Evolutionary conservation across 2,113 vertebrate genomes (phyloP).

Genomic region (Colinus virginianus): DNA sequence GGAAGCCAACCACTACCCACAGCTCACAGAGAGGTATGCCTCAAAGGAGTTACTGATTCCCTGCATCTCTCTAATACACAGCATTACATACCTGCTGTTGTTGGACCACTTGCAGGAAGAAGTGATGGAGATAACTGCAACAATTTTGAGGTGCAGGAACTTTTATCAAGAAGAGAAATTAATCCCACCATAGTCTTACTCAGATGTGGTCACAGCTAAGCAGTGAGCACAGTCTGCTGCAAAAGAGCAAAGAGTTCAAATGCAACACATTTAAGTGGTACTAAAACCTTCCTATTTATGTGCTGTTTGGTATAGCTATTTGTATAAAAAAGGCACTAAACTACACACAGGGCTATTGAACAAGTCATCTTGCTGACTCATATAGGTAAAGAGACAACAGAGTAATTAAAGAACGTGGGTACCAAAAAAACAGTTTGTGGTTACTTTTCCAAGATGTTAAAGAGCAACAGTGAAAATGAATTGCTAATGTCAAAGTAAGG

Average conservation of each 20-base stretch:
- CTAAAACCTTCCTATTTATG: not conserved
- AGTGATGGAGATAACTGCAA: not conserved
- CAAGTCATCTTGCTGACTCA: slow-evolving; percentile 70
- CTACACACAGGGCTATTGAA: slow-evolving; percentile 57
- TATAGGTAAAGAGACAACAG: slow-evolving; percentile 51
- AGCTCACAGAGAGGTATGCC: not conserved
- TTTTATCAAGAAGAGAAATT: not conserved
- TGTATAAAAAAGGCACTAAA: slow-evolving; percentile 16
- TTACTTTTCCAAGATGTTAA: slow-evolving; percentile 52
- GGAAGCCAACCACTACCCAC: not conserved
- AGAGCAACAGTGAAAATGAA: slow-evolving; percentile 23
- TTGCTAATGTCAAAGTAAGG: not conserved
- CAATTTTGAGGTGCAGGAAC: not conserved
- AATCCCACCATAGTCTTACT: not conserved
- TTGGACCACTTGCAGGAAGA: not conserved
- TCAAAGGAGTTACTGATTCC: slow-evolving; percentile 33
- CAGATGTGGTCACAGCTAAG: slow-evolving; percentile 21
- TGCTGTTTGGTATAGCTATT: not conserved
- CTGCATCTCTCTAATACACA: not conserved
- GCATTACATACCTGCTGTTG: not conserved
- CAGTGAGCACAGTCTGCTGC: not conserved
- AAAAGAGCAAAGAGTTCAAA: slow-evolving; percentile 21
- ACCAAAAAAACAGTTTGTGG: not conserved
- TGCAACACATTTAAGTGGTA: not conserved
- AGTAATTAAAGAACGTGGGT: not conserved